Conservation (phyloP, 1,140 invertebrate genomes). For the Philopotamus ludificatus region DNA sequence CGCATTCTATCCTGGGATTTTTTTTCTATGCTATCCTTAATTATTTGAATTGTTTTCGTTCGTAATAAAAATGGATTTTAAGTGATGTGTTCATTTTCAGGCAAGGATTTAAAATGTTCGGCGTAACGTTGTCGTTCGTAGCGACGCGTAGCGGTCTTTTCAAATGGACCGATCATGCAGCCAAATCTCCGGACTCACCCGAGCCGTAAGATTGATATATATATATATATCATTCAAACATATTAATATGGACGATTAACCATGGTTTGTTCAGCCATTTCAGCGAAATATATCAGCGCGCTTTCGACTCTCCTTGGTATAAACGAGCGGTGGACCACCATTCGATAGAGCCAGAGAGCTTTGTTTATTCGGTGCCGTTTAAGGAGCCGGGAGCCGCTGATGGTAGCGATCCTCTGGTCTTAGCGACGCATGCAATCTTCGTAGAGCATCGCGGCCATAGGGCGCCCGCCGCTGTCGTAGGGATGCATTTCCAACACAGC, state of each 20-base stretch:
- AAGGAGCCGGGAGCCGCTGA: constrained; percentile 55
- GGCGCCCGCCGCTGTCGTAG: constrained; percentile 87
- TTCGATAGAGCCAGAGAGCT: constrained; percentile 79
- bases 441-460: constrained; percentile 78
- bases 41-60: neutral
- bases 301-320: constrained; percentile 91
- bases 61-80: neutral
- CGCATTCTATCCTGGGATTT: neutral
- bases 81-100: constrained; percentile 60
- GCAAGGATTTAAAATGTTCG: constrained; percentile 82
- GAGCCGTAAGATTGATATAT: constrained; percentile 62
- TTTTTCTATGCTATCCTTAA: neutral
- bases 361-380: constrained; percentile 91
- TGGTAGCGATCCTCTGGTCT: constrained; percentile 63
- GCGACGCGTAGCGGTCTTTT: constrained; percentile 86
- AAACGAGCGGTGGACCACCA: constrained; percentile 90
- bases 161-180: constrained; percentile 75
- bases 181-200: constrained; percentile 55
- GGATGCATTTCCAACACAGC: constrained; percentile 80
- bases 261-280: constrained; percentile 68
- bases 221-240: neutral
- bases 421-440: constrained; percentile 88
- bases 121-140: constrained; percentile 79
- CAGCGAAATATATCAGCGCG: constrained; percentile 74
- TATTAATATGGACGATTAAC: neutral